These are phyloP conservation scores for Salvelinus fontinalis DNA, from an alignment of 2,113 vertebrate species.

Conservation along the genomic window DNA sequence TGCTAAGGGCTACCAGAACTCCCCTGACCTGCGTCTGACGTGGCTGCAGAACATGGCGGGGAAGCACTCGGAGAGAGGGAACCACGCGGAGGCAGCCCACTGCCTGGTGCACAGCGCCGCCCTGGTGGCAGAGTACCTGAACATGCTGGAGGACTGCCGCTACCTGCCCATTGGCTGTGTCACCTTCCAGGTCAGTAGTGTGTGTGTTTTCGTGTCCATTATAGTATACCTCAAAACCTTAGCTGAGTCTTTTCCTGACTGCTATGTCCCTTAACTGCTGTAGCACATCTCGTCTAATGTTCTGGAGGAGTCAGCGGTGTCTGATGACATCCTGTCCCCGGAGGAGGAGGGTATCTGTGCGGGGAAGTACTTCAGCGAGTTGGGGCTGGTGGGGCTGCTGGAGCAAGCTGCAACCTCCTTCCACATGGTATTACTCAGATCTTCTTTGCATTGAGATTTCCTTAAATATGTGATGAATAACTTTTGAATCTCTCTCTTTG, in stretches of 20 bases:
- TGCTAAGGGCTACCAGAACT: constrained; percentile 93
- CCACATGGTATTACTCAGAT: constrained; percentile 77
- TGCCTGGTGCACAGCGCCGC: constrained; percentile 89
- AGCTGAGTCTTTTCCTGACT: not conserved
- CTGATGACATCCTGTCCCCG: constrained; percentile 88
- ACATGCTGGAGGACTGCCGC: constrained; percentile 89
- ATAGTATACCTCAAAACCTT: not conserved
- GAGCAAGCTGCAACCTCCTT: constrained; percentile 87
- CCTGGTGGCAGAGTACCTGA: constrained; percentile 89
- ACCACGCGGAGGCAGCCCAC: constrained; percentile 89
- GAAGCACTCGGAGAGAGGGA: constrained; percentile 84
- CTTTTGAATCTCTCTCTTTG: too few relatives aligned
- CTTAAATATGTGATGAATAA: not conserved
- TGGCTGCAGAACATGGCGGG: constrained; percentile 95
- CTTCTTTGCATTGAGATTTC: constrained; percentile 14
- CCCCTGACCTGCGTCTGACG: constrained; percentile 86
- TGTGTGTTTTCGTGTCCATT: not conserved
- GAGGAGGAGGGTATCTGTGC: constrained; percentile 92
- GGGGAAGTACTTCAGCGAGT: constrained; percentile 89
- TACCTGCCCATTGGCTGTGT: constrained; percentile 90
- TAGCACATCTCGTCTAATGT: constrained; percentile 90
- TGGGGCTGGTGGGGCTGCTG: constrained; percentile 86
- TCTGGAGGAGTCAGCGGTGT: constrained; percentile 89
- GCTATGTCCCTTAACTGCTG: not conserved
- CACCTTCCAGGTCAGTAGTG: constrained; percentile 82